A percentile compares a stretch with the other conserved stretches of the same genome.
Conservation (phyloP, 2,888 invertebrate species). For the Pammene aurita region DNA sequence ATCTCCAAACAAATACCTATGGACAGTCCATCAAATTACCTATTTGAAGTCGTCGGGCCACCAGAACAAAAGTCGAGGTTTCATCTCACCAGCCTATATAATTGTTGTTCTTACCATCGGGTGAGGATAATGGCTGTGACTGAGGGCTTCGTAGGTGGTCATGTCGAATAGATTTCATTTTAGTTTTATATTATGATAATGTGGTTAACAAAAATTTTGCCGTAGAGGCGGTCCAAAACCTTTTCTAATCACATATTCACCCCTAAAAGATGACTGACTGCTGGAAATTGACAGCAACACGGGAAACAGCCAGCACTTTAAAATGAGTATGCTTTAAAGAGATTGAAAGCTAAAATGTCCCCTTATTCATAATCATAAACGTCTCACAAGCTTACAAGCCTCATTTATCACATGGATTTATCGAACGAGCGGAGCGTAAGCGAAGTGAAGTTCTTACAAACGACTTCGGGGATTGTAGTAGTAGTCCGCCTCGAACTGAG, state of each 20-base stretch:
- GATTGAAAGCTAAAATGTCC: too few species aligned
- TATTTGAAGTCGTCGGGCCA: background rate
- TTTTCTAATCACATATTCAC: constrained; percentile 16
- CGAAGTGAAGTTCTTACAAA: too few species aligned
- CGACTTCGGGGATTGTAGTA: too few species aligned
- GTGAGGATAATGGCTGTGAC: background rate
- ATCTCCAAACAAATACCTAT: too few species aligned
- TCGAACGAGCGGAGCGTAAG: too few species aligned
- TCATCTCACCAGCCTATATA: background rate
- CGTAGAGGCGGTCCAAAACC: constrained; percentile 14
- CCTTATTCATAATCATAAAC: too few species aligned
- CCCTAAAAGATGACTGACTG: background rate
- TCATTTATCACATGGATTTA: too few species aligned
- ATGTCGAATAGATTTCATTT: constrained; percentile 15
- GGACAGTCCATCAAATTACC: background rate
- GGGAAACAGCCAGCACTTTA: background rate
- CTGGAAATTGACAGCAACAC: background rate
- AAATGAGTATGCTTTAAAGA: too few species aligned
- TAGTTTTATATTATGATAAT: constrained; percentile 1
- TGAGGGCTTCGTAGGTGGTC: background rate
- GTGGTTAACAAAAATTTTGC: constrained; percentile 19
- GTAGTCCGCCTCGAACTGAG: too few species aligned
- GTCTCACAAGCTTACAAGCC: too few species aligned
- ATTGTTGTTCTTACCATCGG: constrained; percentile 5
- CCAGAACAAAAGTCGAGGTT: background rate